Evolutionary conservation across 1,140 invertebrate genomes (phyloP).

Genomic region (Sinella curviseta): DNA sequence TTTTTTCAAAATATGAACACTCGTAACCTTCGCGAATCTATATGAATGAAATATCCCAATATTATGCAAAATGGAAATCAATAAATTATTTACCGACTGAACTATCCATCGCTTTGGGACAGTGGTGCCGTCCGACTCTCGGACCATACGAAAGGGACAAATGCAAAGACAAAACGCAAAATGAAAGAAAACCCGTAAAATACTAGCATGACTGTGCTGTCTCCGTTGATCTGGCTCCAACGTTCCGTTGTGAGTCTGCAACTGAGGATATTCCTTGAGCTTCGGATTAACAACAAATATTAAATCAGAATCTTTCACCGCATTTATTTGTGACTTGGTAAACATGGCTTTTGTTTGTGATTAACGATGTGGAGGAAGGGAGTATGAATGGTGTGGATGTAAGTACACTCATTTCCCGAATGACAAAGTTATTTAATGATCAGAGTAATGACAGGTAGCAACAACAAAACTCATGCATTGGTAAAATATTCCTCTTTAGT

Average conservation of each 20-base stretch:
- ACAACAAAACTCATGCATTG: no score
- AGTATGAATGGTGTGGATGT: not conserved
- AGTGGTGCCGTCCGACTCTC: not conserved
- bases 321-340: not conserved
- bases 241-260: not conserved
- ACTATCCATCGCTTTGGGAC: not conserved
- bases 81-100: not conserved
- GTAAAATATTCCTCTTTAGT: no score
- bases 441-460: no score
- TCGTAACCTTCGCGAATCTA: not conserved
- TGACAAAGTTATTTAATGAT: no score
- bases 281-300: conserved; percentile 9
- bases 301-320: not conserved
- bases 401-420: no score
- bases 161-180: conserved; percentile 2
- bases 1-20: not conserved
- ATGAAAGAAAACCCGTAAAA: not conserved
- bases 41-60: not conserved
- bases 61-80: no score
- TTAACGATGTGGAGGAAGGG: not conserved
- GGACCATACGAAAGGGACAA: not conserved
- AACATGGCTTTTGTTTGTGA: not conserved
- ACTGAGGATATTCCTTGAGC: not conserved
- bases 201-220: not conserved
- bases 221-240: not conserved